A percentile compares a stretch with the other conserved stretches of the same genome.
phyloP scores from a whole-genome alignment of 2,113 vertebrate genomes.

The Anguilla japonica region DNA sequence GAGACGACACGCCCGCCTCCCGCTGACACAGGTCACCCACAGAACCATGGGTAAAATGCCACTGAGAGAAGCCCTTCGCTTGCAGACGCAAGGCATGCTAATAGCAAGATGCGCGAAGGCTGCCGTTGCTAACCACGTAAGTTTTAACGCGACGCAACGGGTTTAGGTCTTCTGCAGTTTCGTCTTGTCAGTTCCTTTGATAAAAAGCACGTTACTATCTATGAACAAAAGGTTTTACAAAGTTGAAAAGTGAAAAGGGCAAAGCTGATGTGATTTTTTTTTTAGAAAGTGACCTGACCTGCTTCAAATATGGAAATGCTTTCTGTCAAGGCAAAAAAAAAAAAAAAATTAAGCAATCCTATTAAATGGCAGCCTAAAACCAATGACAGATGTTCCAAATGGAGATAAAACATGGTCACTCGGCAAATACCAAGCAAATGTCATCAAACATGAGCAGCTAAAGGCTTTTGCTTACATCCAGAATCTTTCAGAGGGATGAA shows the following conservation, averaged over 20 bases:
- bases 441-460: not conserved
- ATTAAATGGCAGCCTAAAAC: not conserved
- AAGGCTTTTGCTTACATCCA: not conserved
- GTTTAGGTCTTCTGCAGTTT: too few relatives aligned
- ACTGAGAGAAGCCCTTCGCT: too few relatives aligned
- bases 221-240: too few relatives aligned
- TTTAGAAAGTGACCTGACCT: not conserved
- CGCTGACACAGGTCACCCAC: not conserved
- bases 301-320: not conserved
- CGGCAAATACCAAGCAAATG: not conserved
- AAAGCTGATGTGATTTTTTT: too few relatives aligned
- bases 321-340: not conserved
- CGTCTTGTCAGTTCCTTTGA: too few relatives aligned
- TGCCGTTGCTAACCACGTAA: too few relatives aligned
- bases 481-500: not conserved
- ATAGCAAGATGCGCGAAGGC: too few relatives aligned
- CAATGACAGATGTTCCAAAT: not conserved
- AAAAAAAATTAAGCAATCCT: not conserved
- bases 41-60: not conserved
- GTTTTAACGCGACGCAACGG: too few relatives aligned
- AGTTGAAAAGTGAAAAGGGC: too few relatives aligned
- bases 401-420: not conserved
- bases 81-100: too few relatives aligned
- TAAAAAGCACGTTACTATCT: too few relatives aligned
- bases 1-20: too few relatives aligned